Conservation (phyloP, 2,888 invertebrate species). For the Esperia sulphurella region DNA sequence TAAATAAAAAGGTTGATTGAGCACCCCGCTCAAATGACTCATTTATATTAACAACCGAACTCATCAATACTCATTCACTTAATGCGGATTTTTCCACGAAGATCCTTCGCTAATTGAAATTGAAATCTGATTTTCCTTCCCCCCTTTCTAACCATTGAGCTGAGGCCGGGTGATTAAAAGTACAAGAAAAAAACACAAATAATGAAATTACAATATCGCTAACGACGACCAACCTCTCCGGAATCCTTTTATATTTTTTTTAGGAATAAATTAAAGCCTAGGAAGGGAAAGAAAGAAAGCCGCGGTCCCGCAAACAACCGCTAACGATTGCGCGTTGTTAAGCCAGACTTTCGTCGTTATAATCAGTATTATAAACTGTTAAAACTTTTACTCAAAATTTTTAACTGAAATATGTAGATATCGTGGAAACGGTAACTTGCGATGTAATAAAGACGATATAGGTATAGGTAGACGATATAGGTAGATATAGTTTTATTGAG, state of each 20-base stretch:
- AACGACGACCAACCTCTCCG: constrained; percentile 70
- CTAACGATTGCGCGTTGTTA: constrained; percentile 61
- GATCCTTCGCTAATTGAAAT: constrained; percentile 77
- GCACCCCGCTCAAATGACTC: constrained; percentile 54
- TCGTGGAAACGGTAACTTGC: too few species aligned
- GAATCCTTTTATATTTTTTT: constrained; percentile 78
- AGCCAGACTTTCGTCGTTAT: constrained; percentile 34
- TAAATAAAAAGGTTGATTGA: constrained; percentile 52
- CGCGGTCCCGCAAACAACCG: constrained; percentile 54
- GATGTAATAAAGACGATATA: too few species aligned
- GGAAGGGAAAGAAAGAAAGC: constrained; percentile 61
- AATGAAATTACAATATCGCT: constrained; percentile 81
- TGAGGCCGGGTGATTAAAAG: constrained; percentile 71
- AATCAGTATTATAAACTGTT: constrained; percentile 15
- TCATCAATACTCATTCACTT: constrained; percentile 74
- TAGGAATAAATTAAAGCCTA: constrained; percentile 72
- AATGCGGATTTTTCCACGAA: constrained; percentile 63
- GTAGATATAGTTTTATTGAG: too few species aligned
- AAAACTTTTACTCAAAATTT: constrained; percentile 9
- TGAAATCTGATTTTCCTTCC: constrained; percentile 76
- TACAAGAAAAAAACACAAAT: constrained; percentile 78
- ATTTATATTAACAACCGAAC: constrained; percentile 71
- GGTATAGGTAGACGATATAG: too few species aligned
- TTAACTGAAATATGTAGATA: neutral
- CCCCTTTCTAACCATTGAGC: constrained; percentile 46